Percentiles rank a stretch among this genome's conserved stretches.
These are phyloP conservation scores for Melanostoma mellinum DNA, from an alignment of 2,888 invertebrate genomes.

Conservation along the genomic window DNA sequence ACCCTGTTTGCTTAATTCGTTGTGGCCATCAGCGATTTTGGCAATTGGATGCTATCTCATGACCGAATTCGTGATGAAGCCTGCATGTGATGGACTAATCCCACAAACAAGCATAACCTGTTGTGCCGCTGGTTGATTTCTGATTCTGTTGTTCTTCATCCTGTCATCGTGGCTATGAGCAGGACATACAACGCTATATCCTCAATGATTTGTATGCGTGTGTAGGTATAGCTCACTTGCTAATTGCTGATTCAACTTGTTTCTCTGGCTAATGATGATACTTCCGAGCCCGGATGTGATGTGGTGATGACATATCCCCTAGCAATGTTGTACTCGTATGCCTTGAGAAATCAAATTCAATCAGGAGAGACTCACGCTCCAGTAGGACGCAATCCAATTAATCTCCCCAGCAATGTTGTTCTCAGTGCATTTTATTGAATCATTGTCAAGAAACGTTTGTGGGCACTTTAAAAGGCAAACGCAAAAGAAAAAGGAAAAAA, in stretches of 20 bases:
- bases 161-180: constrained; percentile 35
- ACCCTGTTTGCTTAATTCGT: constrained; percentile 40
- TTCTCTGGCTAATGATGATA: constrained; percentile 36
- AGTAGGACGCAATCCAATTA: constrained; percentile 51
- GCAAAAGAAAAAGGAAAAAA: background rate
- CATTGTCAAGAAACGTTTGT: constrained; percentile 37
- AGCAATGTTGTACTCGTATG: background rate
- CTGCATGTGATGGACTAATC: constrained; percentile 52
- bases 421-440: constrained; percentile 44
- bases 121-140: constrained; percentile 55
- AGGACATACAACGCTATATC: background rate
- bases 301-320: constrained; percentile 51
- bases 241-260: constrained; percentile 55
- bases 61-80: constrained; percentile 41
- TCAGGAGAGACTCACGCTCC: constrained; percentile 22
- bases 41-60: constrained; percentile 39
- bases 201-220: constrained; percentile 14
- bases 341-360: constrained; percentile 34
- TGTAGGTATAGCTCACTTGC: constrained; percentile 24
- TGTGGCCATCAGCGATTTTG: constrained; percentile 55
- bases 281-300: constrained; percentile 20
- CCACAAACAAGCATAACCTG: constrained; percentile 51
- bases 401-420: constrained; percentile 23
- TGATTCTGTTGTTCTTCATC: constrained; percentile 48
- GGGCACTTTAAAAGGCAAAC: background rate